Evolutionary conservation across 2,888 invertebrate species (phyloP).

Genomic region (Hydriomena furcata): DNA sequence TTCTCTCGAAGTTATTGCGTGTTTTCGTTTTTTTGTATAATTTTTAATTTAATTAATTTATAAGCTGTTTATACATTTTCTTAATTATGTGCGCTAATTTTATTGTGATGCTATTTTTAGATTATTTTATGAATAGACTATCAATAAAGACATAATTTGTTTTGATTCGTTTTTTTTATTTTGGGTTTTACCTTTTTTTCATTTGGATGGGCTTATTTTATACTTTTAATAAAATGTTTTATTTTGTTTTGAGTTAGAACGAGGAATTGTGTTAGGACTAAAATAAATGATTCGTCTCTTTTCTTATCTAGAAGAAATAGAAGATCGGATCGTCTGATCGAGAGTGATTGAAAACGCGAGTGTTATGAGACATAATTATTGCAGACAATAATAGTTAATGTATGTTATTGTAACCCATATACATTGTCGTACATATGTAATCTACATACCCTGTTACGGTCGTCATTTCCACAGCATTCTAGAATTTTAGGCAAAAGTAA

Average conservation of each 20-base stretch:
- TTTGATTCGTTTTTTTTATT: conserved; percentile 63
- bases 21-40: conserved; percentile 35
- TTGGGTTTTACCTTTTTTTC: conserved; percentile 39
- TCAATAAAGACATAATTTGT: conserved; percentile 76
- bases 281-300: conserved; percentile 6
- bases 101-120: conserved; percentile 80
- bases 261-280: conserved; percentile 1
- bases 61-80: conserved; percentile 57
- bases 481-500: not conserved
- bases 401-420: conserved; percentile 42
- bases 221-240: not conserved
- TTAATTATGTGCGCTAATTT: conserved; percentile 57
- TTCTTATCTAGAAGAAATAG: conserved; percentile 29
- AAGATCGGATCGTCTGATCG: conserved; percentile 15
- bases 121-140: conserved; percentile 74
- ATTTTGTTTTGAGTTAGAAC: not conserved
- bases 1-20: conserved; percentile 33
- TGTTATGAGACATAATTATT: conserved; percentile 40
- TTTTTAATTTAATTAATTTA: conserved; percentile 26
- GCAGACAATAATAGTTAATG: conserved; percentile 54
- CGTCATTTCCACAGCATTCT: conserved; percentile 30
- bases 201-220: conserved; percentile 9
- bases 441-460: conserved; percentile 39
- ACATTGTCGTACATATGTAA: conserved; percentile 27
- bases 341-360: conserved; percentile 20